phyloP scores from a whole-genome alignment of 2,113 vertebrate species.

The Dromas ardeola region DNA sequence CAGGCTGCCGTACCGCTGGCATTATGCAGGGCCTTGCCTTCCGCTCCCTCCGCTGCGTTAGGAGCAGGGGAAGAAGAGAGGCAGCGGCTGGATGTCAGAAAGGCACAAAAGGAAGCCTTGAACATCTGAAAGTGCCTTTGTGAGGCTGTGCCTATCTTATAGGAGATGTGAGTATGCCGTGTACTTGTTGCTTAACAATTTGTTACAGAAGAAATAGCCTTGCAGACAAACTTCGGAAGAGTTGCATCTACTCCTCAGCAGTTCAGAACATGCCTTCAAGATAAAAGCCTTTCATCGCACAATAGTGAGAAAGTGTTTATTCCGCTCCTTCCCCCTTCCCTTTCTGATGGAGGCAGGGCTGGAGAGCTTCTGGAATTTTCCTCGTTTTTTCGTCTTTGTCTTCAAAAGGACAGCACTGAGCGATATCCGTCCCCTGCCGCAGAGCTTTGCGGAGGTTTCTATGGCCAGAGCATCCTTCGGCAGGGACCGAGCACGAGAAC shows the following conservation, averaged over 20 bases:
- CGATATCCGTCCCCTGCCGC: neutral
- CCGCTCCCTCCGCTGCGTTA: rapidly evolving
- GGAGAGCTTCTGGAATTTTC: slow-evolving; percentile 1
- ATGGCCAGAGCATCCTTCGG: rapidly evolving
- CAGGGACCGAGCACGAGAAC: rapidly evolving
- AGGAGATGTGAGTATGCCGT: neutral
- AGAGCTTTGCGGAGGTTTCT: neutral
- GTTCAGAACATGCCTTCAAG: neutral
- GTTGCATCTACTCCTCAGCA: neutral
- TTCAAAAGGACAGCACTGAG: neutral
- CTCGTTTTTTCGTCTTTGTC: rapidly evolving
- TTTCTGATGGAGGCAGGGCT: neutral
- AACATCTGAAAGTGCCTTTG: neutral
- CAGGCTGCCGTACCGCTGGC: neutral
- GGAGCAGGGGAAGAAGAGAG: neutral
- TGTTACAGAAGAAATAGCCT: slow-evolving; percentile 4
- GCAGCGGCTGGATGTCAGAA: neutral
- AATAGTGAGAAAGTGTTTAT: neutral
- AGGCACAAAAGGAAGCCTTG: slow-evolving; percentile 45
- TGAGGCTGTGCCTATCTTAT: neutral
- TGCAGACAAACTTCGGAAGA: neutral
- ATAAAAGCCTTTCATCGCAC: slow-evolving; percentile 11
- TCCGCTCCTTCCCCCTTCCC: neutral
- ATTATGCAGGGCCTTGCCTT: neutral
- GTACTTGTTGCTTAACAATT: slow-evolving; percentile 2